Evolutionary conservation across 2,888 invertebrate species (phyloP), one percentile per base, ranked within the genome.

Genomic region (Rutpela maculata): DNA sequence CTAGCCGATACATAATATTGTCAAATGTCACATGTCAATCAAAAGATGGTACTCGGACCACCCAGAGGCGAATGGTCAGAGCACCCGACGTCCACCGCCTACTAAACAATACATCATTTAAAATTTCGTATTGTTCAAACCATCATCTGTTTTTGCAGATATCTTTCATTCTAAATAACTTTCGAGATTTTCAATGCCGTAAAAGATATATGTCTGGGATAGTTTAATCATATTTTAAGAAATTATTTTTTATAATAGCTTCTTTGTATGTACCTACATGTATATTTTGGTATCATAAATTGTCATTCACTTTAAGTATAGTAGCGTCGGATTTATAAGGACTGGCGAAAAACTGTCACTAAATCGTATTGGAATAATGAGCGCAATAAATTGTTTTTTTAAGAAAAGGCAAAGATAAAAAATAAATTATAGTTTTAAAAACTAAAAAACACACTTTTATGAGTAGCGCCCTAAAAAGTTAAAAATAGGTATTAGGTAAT

Each of bases 91-190:
- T 71, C 69, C 55, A 75, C 80, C 81, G 78, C 78, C 79, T 79
- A 69, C 76, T 77, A 83, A 78, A 83, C 83, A 83, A 84, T 84
- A 80, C 82, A 82, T 84, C 81, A 84, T 84, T 84, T 84, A 79
- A 82, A 81, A 83, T 81, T 84, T 82, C 78, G 81, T 82, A 81
- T 83, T 83, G 84, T 79, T 71, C 79, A 60, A 68, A 67, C 63
- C 59, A 38, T 76, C 71, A 73, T 77, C 78, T 69, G 75, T 59
- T 59, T 80, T 82, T 81, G 62, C 35, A 4, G 62, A 57, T 59
- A 59, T 59, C 18, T 59, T 59, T 59, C 59, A 19, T 59, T 18
- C 19, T 59, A 59, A 59, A 50, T n/a, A n/a, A 50, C 50, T 3
- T 50, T 50, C n/a, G n/a, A n/a, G 50, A 50, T 50, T n/a, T 12